Conservation (phyloP, 2,113 vertebrate species). For the Pampusana beccarii region DNA sequence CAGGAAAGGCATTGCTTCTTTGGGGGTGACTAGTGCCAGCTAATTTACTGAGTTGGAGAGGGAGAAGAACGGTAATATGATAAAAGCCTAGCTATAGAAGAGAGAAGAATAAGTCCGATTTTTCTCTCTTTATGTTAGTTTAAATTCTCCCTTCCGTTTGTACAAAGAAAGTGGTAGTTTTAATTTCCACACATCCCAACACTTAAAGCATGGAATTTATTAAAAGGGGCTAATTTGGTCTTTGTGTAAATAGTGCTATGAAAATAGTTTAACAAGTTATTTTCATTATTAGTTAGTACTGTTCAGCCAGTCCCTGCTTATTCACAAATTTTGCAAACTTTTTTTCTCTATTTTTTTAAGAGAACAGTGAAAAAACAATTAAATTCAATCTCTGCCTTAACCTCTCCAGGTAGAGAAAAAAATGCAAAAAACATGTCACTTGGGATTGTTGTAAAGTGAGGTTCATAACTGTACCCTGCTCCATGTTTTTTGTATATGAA, state of each 20-base stretch:
- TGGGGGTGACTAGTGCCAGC: neutral
- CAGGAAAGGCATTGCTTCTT: neutral
- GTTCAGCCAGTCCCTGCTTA: neutral
- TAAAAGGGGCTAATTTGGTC: neutral
- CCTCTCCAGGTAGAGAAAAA: neutral
- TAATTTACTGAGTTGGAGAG: neutral
- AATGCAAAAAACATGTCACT: neutral
- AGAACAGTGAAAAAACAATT: neutral
- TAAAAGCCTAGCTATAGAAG: neutral
- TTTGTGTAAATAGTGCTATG: neutral
- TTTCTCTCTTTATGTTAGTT: neutral
- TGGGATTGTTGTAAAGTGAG: neutral
- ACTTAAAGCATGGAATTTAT: neutral
- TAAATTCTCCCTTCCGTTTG: neutral
- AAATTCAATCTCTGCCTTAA: neutral
- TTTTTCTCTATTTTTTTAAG: neutral
- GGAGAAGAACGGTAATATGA: neutral
- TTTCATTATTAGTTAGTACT: neutral
- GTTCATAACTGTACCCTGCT: neutral
- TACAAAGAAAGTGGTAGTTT: neutral
- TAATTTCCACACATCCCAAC: accelerated
- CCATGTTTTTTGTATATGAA: neutral
- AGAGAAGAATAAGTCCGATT: neutral
- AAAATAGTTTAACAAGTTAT: neutral
- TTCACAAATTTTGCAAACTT: neutral